A percentile compares a stretch with the other conserved stretches of the same genome.
These are phyloP conservation scores for Patella depressa DNA, from an alignment of 2,888 invertebrate genomes.

Conservation along the genomic window DNA sequence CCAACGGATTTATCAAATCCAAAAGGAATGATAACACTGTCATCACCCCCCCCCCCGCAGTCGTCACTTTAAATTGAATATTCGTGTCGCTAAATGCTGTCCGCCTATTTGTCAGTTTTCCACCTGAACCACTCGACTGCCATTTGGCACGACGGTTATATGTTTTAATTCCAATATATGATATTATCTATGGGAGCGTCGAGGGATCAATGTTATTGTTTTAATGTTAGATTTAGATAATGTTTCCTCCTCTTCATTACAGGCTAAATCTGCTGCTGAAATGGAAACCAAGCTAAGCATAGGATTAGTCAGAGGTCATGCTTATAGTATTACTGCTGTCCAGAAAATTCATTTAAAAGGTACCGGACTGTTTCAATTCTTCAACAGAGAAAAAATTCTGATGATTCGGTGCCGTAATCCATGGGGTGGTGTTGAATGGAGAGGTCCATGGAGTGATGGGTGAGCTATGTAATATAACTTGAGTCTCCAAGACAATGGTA, in stretches of 20 bases:
- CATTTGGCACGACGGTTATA: too few species aligned
- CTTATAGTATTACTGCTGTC: conserved; percentile 77
- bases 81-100: too few species aligned
- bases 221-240: not conserved
- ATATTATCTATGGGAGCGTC: too few species aligned
- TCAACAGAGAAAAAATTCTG: conserved; percentile 73
- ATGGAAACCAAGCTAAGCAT: conserved; percentile 74
- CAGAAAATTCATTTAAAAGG: conserved; percentile 70
- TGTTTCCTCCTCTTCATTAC: not conserved
- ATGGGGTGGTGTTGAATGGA: conserved; percentile 76
- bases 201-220: too few species aligned
- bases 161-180: too few species aligned
- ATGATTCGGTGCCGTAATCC: conserved; percentile 76
- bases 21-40: too few species aligned
- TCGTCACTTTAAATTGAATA: too few species aligned
- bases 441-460: conserved; percentile 76
- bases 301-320: conserved; percentile 77
- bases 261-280: conserved; percentile 67
- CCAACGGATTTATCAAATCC: too few species aligned
- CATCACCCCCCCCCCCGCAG: too few species aligned
- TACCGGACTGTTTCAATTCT: conserved; percentile 62
- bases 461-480: conserved; percentile 50
- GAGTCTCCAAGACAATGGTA: too few species aligned
- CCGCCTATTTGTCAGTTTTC: too few species aligned
- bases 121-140: too few species aligned